These are phyloP conservation scores for Apis laboriosa DNA, from an alignment of 1,140 invertebrate species.

Conservation along the genomic window DNA sequence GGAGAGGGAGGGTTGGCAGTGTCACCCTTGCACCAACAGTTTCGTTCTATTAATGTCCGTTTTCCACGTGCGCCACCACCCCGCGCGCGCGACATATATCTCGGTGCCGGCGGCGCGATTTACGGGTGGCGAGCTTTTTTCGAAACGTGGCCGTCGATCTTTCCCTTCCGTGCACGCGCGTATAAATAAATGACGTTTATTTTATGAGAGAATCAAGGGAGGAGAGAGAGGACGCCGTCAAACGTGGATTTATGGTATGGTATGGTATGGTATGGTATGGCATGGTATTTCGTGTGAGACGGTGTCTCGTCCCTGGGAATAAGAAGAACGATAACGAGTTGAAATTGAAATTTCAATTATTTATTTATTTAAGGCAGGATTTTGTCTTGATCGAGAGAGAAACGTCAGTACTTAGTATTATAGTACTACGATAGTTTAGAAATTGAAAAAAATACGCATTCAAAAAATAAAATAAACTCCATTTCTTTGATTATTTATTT, in stretches of 20 bases:
- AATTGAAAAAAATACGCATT: too few species aligned
- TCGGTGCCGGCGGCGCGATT: conserved; percentile 40
- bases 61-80: conserved; percentile 48
- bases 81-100: conserved; percentile 28
- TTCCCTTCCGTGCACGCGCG: conserved; percentile 22
- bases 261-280: too few species aligned
- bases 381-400: too few species aligned
- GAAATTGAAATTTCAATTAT: too few species aligned
- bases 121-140: conserved; percentile 51
- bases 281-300: too few species aligned
- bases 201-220: conserved; percentile 60
- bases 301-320: too few species aligned
- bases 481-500: too few species aligned
- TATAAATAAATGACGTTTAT: conserved; percentile 75
- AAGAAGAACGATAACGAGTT: too few species aligned
- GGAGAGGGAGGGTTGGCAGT: conserved; percentile 7
- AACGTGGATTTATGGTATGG: background rate
- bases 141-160: conserved; percentile 55
- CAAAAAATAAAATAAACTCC: too few species aligned
- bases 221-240: background rate
- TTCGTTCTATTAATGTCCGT: conserved; percentile 64
- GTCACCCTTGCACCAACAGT: conserved; percentile 45
- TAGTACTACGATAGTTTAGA: too few species aligned
- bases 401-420: too few species aligned
- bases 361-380: too few species aligned